Conservation (phyloP, 2,113 vertebrate genomes). For the Phalacrocorax aristotelis region DNA sequence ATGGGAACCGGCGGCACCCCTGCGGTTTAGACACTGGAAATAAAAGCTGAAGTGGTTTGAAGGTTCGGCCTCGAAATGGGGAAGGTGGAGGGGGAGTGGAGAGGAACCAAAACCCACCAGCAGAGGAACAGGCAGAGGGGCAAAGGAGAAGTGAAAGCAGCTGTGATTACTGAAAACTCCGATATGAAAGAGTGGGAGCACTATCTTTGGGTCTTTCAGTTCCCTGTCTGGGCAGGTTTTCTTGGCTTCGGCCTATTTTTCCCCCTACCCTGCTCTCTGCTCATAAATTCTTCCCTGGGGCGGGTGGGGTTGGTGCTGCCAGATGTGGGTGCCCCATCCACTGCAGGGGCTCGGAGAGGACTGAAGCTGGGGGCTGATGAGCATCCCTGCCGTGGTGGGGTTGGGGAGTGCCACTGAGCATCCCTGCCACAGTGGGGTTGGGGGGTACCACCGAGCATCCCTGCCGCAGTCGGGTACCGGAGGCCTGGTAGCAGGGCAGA, state of each 20-base stretch:
- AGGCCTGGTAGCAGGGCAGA: background rate
- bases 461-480: rapidly evolving
- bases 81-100: background rate
- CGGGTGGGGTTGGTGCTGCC: background rate
- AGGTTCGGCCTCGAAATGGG: background rate
- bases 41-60: constrained; percentile 23
- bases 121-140: background rate
- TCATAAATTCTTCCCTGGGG: background rate
- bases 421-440: background rate
- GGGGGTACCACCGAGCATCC: background rate
- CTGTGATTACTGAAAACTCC: constrained; percentile 37
- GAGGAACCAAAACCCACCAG: constrained; percentile 56
- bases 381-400: rapidly evolving
- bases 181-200: background rate
- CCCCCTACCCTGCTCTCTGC: background rate
- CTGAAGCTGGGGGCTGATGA: rapidly evolving
- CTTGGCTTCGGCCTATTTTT: background rate
- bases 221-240: constrained; percentile 36
- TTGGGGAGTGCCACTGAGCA: background rate
- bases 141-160: constrained; percentile 38
- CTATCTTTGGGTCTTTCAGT: constrained; percentile 54
- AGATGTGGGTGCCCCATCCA: background rate
- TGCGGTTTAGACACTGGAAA: background rate
- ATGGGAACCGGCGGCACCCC: background rate
- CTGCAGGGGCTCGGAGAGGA: rapidly evolving